phyloP scores from a whole-genome alignment of 1,140 invertebrate genomes.

The Wiebesia pumilae region DNA sequence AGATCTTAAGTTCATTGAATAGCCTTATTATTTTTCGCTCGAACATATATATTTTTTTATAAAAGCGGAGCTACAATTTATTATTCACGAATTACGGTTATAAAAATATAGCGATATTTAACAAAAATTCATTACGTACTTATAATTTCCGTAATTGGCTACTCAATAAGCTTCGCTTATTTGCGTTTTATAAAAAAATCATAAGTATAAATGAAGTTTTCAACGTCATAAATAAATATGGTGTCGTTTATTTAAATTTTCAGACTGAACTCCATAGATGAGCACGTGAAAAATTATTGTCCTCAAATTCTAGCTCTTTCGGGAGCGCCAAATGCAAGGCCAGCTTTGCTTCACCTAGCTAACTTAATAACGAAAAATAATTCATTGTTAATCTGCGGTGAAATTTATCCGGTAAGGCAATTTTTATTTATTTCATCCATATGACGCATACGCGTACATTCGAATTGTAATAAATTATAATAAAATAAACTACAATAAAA shows the following conservation, averaged over 20 bases:
- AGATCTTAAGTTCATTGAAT: no score
- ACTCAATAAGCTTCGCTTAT: background rate
- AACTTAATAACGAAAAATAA: slow-evolving; percentile 94
- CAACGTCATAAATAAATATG: background rate
- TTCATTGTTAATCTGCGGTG: slow-evolving; percentile 92
- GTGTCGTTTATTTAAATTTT: slow-evolving; percentile 55
- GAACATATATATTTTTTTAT: no score
- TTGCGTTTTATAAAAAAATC: background rate
- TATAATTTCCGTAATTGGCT: no score
- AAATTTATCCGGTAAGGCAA: slow-evolving; percentile 84
- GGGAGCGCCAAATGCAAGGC: slow-evolving; percentile 87
- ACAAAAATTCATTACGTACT: no score
- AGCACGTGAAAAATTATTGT: slow-evolving; percentile 98
- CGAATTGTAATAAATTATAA: no score
- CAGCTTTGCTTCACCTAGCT: slow-evolving; percentile 92
- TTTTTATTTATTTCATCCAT: background rate
- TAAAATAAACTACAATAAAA: no score
- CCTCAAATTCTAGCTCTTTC: slow-evolving; percentile 92
- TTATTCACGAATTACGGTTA: no score
- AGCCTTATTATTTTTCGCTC: no score
- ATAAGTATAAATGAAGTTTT: background rate
- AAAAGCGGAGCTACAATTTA: no score
- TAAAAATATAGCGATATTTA: no score
- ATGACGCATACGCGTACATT: no score
- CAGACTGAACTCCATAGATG: slow-evolving; percentile 88